These are phyloP conservation scores for Platichthys flesus DNA, from an alignment of 2,113 vertebrate species.

Conservation along the genomic window DNA sequence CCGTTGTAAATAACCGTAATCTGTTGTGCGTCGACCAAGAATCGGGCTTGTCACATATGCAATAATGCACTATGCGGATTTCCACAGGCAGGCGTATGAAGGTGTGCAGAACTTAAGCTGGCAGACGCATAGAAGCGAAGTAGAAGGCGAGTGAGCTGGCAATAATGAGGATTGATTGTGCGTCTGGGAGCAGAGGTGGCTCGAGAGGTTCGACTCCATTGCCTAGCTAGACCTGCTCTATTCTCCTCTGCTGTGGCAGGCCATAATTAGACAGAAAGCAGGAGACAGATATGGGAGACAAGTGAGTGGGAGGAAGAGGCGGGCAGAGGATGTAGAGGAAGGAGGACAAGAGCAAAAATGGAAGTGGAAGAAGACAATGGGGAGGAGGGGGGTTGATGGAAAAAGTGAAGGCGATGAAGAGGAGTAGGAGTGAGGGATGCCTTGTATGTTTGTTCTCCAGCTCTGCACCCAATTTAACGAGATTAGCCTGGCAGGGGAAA, in stretches of 20 bases:
- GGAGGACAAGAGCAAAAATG: constrained; percentile 52
- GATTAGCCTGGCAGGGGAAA: constrained; percentile 78
- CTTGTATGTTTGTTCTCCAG: constrained; percentile 75
- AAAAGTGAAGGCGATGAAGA: constrained; percentile 49
- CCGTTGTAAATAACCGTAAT: constrained; percentile 44
- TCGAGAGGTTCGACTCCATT: constrained; percentile 61
- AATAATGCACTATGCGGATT: constrained; percentile 37
- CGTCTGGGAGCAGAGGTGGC: constrained; percentile 69
- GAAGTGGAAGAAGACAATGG: constrained; percentile 39
- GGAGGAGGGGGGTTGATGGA: constrained; percentile 45
- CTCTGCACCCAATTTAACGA: constrained; percentile 80
- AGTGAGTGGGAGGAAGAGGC: constrained; percentile 64
- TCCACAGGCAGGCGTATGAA: constrained; percentile 21
- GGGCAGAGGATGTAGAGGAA: constrained; percentile 54
- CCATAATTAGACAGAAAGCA: constrained; percentile 77
- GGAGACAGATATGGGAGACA: constrained; percentile 65
- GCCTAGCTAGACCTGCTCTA: constrained; percentile 62
- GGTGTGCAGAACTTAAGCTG: constrained; percentile 46
- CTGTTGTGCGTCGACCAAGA: constrained; percentile 17
- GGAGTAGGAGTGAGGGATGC: constrained; percentile 59
- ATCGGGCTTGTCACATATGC: constrained; percentile 19
- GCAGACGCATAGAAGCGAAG: constrained; percentile 43
- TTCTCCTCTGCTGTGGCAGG: constrained; percentile 65
- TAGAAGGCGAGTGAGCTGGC: constrained; percentile 41
- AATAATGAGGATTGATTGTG: constrained; percentile 76